phyloP scores from a whole-genome alignment of 1,140 invertebrate species.

The Centruroides sculpturatus region DNA sequence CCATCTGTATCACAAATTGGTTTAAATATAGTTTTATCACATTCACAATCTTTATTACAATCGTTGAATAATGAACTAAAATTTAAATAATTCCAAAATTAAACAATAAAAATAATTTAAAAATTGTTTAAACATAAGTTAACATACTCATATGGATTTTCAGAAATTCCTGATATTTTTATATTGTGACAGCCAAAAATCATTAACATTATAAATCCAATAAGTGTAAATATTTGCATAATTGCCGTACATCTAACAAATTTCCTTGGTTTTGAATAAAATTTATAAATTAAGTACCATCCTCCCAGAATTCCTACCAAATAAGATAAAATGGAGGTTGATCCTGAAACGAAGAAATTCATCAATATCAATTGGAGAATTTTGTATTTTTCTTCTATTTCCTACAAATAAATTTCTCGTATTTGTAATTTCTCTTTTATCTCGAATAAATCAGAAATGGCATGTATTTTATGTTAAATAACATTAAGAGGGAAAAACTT shows the following conservation, averaged over 20 bases:
- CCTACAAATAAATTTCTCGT: no score
- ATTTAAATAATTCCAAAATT: no score
- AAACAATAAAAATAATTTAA: no score
- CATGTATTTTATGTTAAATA: no score
- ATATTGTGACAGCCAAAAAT: constrained; percentile 43
- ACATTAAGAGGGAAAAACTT: not conserved
- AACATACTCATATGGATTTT: no score
- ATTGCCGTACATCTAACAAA: constrained; percentile 56
- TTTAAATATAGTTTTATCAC: constrained; percentile 15
- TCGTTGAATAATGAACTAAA: not conserved
- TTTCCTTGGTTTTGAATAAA: constrained; percentile 47
- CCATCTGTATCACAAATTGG: constrained; percentile 61
- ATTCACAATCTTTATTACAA: constrained; percentile 12
- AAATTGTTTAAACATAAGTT: no score
- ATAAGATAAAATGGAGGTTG: constrained; percentile 48
- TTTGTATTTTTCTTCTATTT: no score
- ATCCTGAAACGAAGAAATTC: constrained; percentile 5
- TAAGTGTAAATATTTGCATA: constrained; percentile 44
- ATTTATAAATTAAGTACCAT: constrained; percentile 50
- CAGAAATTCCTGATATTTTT: no score
- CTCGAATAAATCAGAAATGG: no score
- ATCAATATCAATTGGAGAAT: no score
- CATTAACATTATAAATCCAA: constrained; percentile 47
- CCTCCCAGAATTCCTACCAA: constrained; percentile 51
- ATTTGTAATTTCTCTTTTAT: no score